Base-by-base conservation (phyloP, 2,113 vertebrate species). In the Scartelaos histophorus region DNA sequence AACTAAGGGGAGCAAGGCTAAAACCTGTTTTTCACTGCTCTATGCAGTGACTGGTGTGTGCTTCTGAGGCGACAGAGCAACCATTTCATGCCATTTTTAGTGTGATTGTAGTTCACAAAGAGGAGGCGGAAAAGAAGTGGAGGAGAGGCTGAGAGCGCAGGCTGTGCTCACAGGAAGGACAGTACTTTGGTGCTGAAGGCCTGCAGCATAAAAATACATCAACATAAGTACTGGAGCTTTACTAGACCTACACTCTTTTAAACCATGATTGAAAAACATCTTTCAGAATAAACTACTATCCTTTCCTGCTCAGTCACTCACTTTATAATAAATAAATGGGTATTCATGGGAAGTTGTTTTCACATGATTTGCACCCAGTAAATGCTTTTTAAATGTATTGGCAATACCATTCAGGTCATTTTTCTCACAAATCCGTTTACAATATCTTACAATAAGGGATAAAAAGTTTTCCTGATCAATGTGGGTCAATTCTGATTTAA, bases 71-170 rank as follows among this genome's bases (percentile, higher is more conserved):
- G 67, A 76, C 13, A 54, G 75, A 77, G 35, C 69, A 29, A 73
- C 86, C 86, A 85, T 84, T 90, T 88, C 82, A 82, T 81, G 82
- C 70, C 67, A 82, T 81, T 84, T 47, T 73, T 46, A 78, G 74
- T 81, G 75, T 78, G 82, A 85, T 86, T 85, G 83, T 78, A 73
- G 75, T 71, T 87, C 74, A 74, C 34, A 79, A 73, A 76, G 82
- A 75, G 71, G 76, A 45, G 58, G 67, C 77, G 67, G 25, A 53
- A 51, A 25, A 46, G 1, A 4, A 29, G 4, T 2, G 56, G 65
- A 65, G 54, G 46, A 56, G 66, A 65, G 58, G 66, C 5, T 68
- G 67, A 70, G 51, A 70, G 49, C 53, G 34, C 24, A n/a, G n/a
- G n/a, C 53, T 57, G 57, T 69, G 46, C 11, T 29, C 38, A 66